Percentiles rank a stretch among this genome's conserved stretches.
Conservation (phyloP, 1,140 invertebrate genomes). For the Hermetia illucens region DNA sequence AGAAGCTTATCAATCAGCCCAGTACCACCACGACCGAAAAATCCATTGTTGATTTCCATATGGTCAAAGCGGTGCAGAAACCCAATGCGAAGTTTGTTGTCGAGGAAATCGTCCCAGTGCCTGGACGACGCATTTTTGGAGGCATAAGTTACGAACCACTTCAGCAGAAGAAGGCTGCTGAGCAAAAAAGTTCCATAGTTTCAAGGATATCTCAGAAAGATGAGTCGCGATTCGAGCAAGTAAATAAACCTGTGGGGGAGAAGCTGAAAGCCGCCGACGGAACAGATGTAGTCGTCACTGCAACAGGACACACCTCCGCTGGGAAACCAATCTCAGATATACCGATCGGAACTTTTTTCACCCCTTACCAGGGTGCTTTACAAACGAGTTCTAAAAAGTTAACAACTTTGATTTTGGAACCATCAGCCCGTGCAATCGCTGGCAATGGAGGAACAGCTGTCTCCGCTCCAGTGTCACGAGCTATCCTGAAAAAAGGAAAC, state of each 20-base stretch:
- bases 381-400: slow-evolving; percentile 15
- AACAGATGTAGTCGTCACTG: slow-evolving; percentile 20
- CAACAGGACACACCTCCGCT: slow-evolving; percentile 23
- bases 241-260: background rate
- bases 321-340: slow-evolving; percentile 20
- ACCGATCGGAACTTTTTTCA: slow-evolving; percentile 21
- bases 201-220: slow-evolving; percentile 1
- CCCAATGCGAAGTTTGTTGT: slow-evolving; percentile 24
- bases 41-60: slow-evolving; percentile 13
- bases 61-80: slow-evolving; percentile 16
- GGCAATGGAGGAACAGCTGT: slow-evolving; percentile 48
- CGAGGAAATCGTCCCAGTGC: slow-evolving; percentile 20
- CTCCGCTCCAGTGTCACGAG: slow-evolving; percentile 46
- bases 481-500: slow-evolving; percentile 34
- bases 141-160: background rate
- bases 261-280: background rate
- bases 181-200: background rate
- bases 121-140: slow-evolving; percentile 11
- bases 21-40: too few species aligned
- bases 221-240: background rate
- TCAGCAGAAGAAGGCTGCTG: background rate
- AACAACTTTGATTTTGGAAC: slow-evolving; percentile 41
- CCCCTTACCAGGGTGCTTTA: slow-evolving; percentile 13
- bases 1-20: too few species aligned
- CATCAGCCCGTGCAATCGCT: slow-evolving; percentile 43